Evolutionary conservation across 2,888 invertebrate species (phyloP).

Genomic region (Eupithecia dodoneata): DNA sequence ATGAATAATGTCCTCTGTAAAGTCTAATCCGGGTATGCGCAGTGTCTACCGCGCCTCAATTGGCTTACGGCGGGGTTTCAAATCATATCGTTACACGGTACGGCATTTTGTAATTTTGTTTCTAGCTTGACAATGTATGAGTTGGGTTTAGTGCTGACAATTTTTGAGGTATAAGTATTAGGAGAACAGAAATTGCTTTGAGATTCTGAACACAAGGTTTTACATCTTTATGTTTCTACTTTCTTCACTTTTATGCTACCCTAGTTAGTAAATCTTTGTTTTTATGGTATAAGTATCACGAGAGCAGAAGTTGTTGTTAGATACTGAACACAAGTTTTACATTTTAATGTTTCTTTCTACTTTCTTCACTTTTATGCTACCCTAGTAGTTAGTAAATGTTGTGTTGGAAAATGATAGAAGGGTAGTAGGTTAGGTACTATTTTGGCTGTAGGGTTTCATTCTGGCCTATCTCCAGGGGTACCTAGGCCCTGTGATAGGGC

Average conservation of each 20-base stretch:
- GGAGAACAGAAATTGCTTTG: not conserved
- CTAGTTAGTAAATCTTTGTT: not conserved
- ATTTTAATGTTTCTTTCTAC: too few species aligned
- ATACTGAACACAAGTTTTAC: too few species aligned
- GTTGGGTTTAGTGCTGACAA: not conserved
- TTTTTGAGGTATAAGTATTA: not conserved
- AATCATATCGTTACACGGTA: constrained; percentile 81
- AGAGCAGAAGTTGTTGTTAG: not conserved
- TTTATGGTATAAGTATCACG: not conserved
- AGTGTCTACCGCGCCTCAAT: constrained; percentile 78
- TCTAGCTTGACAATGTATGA: not conserved
- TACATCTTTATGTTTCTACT: too few species aligned
- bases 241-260: too few species aligned
- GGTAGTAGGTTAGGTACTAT: too few species aligned
- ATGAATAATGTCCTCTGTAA: constrained; percentile 77
- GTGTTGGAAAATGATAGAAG: too few species aligned
- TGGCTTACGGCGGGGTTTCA: constrained; percentile 78
- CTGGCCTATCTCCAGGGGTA: too few species aligned
- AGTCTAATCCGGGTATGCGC: constrained; percentile 78
- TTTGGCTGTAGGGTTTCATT: too few species aligned
- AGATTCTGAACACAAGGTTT: too few species aligned
- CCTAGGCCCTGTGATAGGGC: too few species aligned
- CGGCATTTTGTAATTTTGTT: constrained; percentile 53
- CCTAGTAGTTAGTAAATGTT: too few species aligned
- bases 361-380: too few species aligned